Conservation (phyloP, 2,113 vertebrate genomes). For the Ciconia boyciana region DNA sequence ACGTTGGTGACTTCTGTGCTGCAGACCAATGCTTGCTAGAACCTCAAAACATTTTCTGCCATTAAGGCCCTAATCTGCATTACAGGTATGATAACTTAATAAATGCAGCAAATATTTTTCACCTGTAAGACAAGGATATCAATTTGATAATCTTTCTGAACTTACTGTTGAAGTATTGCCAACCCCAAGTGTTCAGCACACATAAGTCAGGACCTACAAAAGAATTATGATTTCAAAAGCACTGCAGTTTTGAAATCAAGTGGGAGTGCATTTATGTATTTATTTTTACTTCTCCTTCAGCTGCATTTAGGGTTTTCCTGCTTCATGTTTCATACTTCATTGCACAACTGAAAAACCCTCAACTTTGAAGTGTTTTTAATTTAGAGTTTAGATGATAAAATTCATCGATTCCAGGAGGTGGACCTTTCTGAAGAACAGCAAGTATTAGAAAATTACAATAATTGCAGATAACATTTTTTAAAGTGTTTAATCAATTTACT, state of each 20-base stretch:
- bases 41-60: not conserved
- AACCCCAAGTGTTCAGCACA: not conserved
- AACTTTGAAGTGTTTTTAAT: not conserved
- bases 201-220: not conserved
- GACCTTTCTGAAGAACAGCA: not conserved
- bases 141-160: not conserved
- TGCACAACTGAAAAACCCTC: slow-evolving; percentile 15
- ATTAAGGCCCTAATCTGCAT: not conserved
- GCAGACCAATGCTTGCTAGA: not conserved
- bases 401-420: not conserved
- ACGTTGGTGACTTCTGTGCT: not conserved
- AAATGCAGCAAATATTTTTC: not conserved
- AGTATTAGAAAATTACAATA: not conserved
- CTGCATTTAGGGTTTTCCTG: slow-evolving; percentile 44
- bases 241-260: slow-evolving; percentile 35
- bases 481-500: not conserved
- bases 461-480: not conserved
- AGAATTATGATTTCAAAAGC: slow-evolving; percentile 8
- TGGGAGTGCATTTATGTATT: not conserved
- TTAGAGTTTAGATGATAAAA: not conserved
- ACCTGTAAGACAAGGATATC: not conserved
- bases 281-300: slow-evolving; percentile 57
- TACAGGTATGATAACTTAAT: not conserved
- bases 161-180: not conserved
- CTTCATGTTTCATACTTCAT: slow-evolving; percentile 12